These are phyloP conservation scores for Paracyprichromis sp. DNA, from an alignment of 2,113 vertebrate species.

Conservation along the genomic window DNA sequence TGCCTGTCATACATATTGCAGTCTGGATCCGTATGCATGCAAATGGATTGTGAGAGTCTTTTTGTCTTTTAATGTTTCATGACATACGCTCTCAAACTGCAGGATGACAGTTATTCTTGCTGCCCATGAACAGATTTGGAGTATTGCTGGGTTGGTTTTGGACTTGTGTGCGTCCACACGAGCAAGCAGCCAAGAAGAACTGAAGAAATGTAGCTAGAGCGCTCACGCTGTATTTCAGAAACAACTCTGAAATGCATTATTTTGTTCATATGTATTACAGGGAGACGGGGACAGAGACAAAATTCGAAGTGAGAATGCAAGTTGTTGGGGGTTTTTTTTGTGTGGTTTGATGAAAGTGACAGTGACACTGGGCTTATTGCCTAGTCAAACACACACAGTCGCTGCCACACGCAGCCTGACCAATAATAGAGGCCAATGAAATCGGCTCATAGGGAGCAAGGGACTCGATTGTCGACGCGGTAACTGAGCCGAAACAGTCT, in stretches of 20 bases:
- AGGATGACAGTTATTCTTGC: not conserved
- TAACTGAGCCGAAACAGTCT: slow-evolving; percentile 58
- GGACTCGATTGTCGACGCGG: not conserved
- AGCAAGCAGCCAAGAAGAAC: not conserved
- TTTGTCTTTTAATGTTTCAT: not conserved
- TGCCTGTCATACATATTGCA: not conserved
- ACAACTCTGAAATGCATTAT: not conserved
- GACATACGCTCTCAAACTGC: not conserved
- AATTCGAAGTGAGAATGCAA: not conserved
- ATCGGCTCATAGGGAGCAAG: slow-evolving; percentile 50
- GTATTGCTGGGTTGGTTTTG: not conserved
- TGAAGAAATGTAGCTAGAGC: not conserved
- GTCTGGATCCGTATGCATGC: not conserved
- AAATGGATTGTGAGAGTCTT: not conserved
- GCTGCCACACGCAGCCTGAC: slow-evolving; percentile 42
- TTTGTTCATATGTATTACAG: not conserved
- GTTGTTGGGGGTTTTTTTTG: not conserved
- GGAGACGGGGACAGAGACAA: not conserved
- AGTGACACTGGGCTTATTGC: slow-evolving; percentile 68
- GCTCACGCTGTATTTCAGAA: not conserved
- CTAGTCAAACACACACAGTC: slow-evolving; percentile 61
- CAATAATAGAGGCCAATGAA: slow-evolving; percentile 62
- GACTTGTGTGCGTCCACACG: not conserved
- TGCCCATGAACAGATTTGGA: not conserved
- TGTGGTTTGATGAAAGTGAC: slow-evolving; percentile 57